Evolutionary conservation across 2,888 invertebrate species (phyloP).

Genomic region (Dasypolia templi): DNA sequence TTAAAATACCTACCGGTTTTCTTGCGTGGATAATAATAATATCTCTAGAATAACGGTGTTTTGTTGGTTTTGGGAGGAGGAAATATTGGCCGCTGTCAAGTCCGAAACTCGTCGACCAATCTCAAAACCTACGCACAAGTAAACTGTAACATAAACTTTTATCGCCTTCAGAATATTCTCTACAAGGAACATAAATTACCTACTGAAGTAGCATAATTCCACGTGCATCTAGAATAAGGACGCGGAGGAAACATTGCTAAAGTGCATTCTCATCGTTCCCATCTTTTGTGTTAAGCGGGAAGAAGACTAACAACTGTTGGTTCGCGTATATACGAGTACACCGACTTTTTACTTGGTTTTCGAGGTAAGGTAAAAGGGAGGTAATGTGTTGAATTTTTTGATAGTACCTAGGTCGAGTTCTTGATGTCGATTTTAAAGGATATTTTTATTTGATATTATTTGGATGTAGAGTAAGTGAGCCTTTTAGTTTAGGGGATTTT

Average conservation of each 20-base stretch:
- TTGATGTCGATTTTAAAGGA: not conserved
- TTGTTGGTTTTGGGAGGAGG: too few relatives aligned
- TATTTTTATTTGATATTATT: too few relatives aligned
- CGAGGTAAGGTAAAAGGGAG: conserved; percentile 23
- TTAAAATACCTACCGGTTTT: not conserved
- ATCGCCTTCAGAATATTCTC: conserved; percentile 31
- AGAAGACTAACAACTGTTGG: conserved; percentile 67
- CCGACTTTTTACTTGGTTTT: conserved; percentile 51
- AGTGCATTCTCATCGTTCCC: conserved; percentile 71
- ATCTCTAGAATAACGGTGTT: too few relatives aligned
- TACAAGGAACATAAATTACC: conserved; percentile 40
- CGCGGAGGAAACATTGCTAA: conserved; percentile 66
- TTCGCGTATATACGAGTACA: conserved; percentile 59
- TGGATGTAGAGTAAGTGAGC: too few relatives aligned
- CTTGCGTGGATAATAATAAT: not conserved
- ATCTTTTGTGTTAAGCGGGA: conserved; percentile 70
- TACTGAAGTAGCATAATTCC: conserved; percentile 20
- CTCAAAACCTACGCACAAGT: not conserved
- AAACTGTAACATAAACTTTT: not conserved
- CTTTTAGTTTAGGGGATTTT: too few relatives aligned
- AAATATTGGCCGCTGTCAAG: not conserved
- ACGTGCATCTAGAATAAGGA: conserved; percentile 61
- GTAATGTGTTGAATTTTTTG: conserved; percentile 20
- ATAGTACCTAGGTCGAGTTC: not conserved
- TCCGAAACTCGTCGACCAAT: not conserved